Evolutionary conservation across 2,888 invertebrate species (phyloP), one percentile per base, ranked within the genome.

Genomic region (Tillus elongatus): DNA sequence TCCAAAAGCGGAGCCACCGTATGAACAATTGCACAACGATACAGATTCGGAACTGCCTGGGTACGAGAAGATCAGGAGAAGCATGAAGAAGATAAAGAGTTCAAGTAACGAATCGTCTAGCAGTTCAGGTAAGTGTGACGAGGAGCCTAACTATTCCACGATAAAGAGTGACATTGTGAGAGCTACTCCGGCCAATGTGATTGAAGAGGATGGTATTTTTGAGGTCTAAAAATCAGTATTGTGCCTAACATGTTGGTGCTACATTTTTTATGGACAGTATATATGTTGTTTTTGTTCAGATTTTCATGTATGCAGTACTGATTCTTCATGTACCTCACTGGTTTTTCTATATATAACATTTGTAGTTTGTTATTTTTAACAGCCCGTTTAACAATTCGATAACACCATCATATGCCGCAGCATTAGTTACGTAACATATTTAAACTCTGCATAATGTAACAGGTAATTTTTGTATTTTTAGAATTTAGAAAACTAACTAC

Each of bases 1-100:
- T n/a, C 6, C 6, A 8, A n/a, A 19, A n/a, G 6, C n/a, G 6
- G 78, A 77, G 34, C 56, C 55, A 10, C 56, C 56, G 3, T 57
- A 56, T 33, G 54, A 56, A 30, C 46, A 47, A 15, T 36, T 56
- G 10, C 29, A 26, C 19, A 45, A 46, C 24, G 52, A 54, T 11
- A 40, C 40, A 3, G 56, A 54, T 36, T 51, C 49, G 19, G 53
- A 56, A 16, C 41, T 50, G 14, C 48, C 54, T 6, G 57, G 54
- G 10, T 58, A 57, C 40, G 54, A 56, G 32, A 50, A 47, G 45
- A 48, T 57, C 4, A 46, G 48, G 36, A 12, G 55, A 52, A 13
- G 32, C 3, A n/a, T n/a, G n/a, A n/a, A n/a, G n/a, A n/a, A n/a
- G n/a, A n/a, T n/a, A n/a, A n/a, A n/a, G n/a, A 28, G 39, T 16